Percentiles rank a stretch among this genome's conserved stretches.
Evolutionary conservation across 2,113 vertebrate genomes (phyloP).

Genomic region (Boleophthalmus pectinirostris): DNA sequence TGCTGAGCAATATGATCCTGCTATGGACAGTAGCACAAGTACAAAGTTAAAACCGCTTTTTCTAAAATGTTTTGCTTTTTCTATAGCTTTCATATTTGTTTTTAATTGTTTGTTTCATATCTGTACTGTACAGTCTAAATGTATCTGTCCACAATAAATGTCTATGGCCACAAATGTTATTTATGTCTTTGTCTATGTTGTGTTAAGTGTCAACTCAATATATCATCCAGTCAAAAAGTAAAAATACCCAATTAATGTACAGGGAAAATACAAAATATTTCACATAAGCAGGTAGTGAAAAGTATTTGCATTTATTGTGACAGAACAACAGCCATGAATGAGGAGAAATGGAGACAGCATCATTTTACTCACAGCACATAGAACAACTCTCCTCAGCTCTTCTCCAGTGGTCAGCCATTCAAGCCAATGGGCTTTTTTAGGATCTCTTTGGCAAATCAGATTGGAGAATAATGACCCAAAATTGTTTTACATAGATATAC

Average conservation of each 20-base stretch:
- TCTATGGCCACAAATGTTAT: conserved; percentile 43
- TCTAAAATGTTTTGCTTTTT: conserved; percentile 55
- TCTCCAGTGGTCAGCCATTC: conserved; percentile 45
- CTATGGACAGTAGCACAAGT: conserved; percentile 41
- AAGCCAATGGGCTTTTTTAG: conserved; percentile 49
- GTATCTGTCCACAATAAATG: conserved; percentile 71
- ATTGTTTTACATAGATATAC: conserved; percentile 14
- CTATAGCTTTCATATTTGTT: conserved; percentile 39
- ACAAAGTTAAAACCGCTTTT: conserved; percentile 44
- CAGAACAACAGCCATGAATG: conserved; percentile 71
- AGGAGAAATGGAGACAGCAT: conserved; percentile 55
- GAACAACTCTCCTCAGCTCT: conserved; percentile 55
- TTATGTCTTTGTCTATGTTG: conserved; percentile 20
- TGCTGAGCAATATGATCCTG: conserved; percentile 44
- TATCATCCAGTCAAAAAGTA: not conserved
- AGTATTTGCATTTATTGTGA: conserved; percentile 73
- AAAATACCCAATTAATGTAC: not conserved
- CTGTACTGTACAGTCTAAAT: conserved; percentile 68
- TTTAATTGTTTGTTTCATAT: conserved; percentile 56
- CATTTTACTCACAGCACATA: conserved; percentile 65
- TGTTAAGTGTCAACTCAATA: not conserved
- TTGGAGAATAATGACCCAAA: conserved; percentile 36
- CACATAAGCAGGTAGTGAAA: conserved; percentile 54
- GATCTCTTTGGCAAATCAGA: conserved; percentile 72
- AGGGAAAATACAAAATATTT: conserved; percentile 13